phyloP scores from a whole-genome alignment of 2,797 vertebrate species.

The Amblyopsis hoosieri region DNA sequence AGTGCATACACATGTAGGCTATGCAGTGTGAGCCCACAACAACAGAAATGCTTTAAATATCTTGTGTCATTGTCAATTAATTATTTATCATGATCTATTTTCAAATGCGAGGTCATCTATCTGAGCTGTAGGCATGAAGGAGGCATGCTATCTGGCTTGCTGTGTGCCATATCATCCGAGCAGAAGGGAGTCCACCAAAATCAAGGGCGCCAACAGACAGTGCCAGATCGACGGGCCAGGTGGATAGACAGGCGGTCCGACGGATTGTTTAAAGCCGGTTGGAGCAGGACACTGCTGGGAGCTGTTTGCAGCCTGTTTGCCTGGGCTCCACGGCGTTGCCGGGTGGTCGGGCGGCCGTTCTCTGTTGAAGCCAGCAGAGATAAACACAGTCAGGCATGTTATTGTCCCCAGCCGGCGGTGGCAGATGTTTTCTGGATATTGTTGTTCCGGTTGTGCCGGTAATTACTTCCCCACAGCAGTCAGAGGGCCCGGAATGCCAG shows the following conservation, averaged over 20 bases:
- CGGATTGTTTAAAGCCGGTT: constrained; percentile 31
- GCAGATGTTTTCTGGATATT: constrained; percentile 79
- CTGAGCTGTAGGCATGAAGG: constrained; percentile 27
- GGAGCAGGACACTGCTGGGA: constrained; percentile 45
- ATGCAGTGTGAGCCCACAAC: no score
- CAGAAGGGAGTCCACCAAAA: constrained; percentile 60
- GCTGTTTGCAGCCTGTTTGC: constrained; percentile 10
- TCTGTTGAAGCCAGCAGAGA: constrained; percentile 62
- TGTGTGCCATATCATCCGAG: constrained; percentile 51
- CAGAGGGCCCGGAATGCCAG: constrained; percentile 69
- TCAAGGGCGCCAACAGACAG: constrained; percentile 75
- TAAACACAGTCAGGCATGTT: constrained; percentile 55
- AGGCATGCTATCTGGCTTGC: constrained; percentile 42
- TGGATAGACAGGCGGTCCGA: constrained; percentile 57
- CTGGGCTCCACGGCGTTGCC: constrained; percentile 43
- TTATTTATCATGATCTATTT: constrained; percentile 30
- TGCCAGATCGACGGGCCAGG: constrained; percentile 45
- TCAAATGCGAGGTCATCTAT: constrained; percentile 17
- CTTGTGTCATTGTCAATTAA: constrained; percentile 6
- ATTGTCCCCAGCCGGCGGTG: constrained; percentile 59
- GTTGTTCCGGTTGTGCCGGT: constrained; percentile 68
- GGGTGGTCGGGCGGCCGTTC: constrained; percentile 56
- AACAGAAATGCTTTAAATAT: no score
- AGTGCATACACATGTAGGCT: no score
- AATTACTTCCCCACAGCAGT: constrained; percentile 75